Percentiles rank a stretch among this genome's conserved stretches.
Conservation (phyloP, 2,888 invertebrate species). For the Norana najaformis region DNA sequence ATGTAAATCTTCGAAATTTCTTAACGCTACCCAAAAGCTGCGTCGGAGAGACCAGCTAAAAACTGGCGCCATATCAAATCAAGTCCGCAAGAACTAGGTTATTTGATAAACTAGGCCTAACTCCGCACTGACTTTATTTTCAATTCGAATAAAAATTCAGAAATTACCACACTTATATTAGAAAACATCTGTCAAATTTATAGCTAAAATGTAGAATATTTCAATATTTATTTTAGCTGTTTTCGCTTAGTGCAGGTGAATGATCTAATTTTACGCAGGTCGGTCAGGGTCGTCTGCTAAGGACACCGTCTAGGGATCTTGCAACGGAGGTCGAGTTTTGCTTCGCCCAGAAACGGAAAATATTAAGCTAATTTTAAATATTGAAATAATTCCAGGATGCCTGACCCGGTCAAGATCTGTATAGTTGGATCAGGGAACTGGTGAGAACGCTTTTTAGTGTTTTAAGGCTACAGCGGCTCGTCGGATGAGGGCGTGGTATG, state of each 20-base stretch:
- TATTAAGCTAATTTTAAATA: neutral
- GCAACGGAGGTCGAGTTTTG: neutral
- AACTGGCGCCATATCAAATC: too few relatives aligned
- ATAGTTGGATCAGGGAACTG: constrained; percentile 62
- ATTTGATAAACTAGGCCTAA: too few relatives aligned
- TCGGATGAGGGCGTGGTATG: neutral
- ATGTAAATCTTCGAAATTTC: too few relatives aligned
- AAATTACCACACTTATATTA: neutral
- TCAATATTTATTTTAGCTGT: neutral
- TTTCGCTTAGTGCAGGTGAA: neutral
- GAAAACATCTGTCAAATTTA: neutral
- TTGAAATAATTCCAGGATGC: constrained; percentile 25
- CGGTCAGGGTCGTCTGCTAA: neutral
- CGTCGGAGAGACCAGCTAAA: too few relatives aligned
- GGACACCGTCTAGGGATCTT: neutral
- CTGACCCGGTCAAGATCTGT: constrained; percentile 50
- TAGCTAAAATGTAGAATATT: neutral
- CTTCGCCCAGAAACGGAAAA: neutral
- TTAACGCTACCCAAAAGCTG: too few relatives aligned
- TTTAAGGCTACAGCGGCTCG: neutral
- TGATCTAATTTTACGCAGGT: neutral
- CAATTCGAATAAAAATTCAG: too few relatives aligned
- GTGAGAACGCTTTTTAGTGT: constrained; percentile 45
- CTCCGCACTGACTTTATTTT: too few relatives aligned
- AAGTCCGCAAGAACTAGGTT: too few relatives aligned